Evolutionary conservation across 2,888 invertebrate species (phyloP).

Genomic region (Actias luna): DNA sequence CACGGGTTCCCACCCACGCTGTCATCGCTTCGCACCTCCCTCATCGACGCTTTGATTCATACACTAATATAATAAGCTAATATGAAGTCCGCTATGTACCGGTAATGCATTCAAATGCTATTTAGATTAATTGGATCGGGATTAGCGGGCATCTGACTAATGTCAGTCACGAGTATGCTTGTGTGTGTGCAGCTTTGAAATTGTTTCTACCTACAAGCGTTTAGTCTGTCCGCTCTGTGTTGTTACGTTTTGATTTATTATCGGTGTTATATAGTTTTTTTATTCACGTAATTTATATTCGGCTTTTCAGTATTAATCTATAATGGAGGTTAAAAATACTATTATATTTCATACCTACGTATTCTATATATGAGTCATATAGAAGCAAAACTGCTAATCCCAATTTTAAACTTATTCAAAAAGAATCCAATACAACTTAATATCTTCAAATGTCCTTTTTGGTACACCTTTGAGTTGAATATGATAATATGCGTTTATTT

Average conservation of each 20-base stretch:
- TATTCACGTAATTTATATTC: neutral
- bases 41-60: conserved; percentile 60
- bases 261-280: neutral
- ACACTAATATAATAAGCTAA: conserved; percentile 50
- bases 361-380: too few species aligned
- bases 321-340: neutral
- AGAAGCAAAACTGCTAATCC: too few species aligned
- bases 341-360: too few species aligned
- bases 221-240: conserved; percentile 30
- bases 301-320: neutral
- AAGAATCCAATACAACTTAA: too few species aligned
- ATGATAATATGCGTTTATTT: too few species aligned
- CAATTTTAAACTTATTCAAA: too few species aligned
- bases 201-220: conserved; percentile 30
- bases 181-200: conserved; percentile 29
- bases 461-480: too few species aligned
- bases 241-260: conserved; percentile 27
- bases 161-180: conserved; percentile 22
- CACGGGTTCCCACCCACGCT: conserved; percentile 48
- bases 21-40: conserved; percentile 56
- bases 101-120: conserved; percentile 33
- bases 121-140: conserved; percentile 37
- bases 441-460: too few species aligned
- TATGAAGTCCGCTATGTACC: conserved; percentile 58
- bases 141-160: conserved; percentile 37